These are phyloP conservation scores for Chrysomela aeneicollis DNA, from an alignment of 2,888 invertebrate species.

Conservation along the genomic window DNA sequence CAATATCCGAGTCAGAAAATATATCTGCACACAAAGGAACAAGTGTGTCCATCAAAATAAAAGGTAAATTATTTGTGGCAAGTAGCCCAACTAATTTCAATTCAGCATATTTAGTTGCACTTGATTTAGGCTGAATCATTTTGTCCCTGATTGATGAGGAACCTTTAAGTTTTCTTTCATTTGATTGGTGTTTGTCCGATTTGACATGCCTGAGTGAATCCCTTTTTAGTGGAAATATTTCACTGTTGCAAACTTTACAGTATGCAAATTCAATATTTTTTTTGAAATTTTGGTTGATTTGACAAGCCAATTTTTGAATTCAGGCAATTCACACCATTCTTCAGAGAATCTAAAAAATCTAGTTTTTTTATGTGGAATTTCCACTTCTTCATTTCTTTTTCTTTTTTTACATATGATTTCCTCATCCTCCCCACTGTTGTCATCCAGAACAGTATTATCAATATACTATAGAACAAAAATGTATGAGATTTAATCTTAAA, in stretches of 20 bases:
- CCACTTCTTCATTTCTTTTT: too few relatives aligned
- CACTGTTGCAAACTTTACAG: neutral
- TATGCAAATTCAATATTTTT: too few relatives aligned
- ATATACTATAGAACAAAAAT: too few relatives aligned
- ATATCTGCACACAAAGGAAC: neutral
- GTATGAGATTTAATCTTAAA: too few relatives aligned
- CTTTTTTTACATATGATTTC: too few relatives aligned
- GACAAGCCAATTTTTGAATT: neutral
- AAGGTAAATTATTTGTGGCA: slow-evolving; percentile 6
- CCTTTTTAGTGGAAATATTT: neutral
- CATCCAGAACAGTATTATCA: too few relatives aligned
- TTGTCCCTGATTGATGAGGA: too few relatives aligned
- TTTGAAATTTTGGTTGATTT: neutral
- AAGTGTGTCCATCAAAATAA: slow-evolving; percentile 15
- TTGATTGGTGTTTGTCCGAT: too few relatives aligned
- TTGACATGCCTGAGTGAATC: neutral
- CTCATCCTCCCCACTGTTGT: too few relatives aligned
- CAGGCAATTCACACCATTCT: neutral
- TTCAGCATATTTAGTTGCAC: neutral
- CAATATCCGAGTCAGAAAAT: slow-evolving; percentile 21
- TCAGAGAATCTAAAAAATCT: neutral
- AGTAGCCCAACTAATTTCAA: neutral
- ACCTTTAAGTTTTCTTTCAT: too few relatives aligned
- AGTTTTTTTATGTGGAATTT: too few relatives aligned
- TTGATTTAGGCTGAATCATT: neutral